Percentiles rank a stretch among this genome's conserved stretches.
Evolutionary conservation across 2,888 invertebrate genomes (phyloP).

Genomic region (Eupithecia exiguata): DNA sequence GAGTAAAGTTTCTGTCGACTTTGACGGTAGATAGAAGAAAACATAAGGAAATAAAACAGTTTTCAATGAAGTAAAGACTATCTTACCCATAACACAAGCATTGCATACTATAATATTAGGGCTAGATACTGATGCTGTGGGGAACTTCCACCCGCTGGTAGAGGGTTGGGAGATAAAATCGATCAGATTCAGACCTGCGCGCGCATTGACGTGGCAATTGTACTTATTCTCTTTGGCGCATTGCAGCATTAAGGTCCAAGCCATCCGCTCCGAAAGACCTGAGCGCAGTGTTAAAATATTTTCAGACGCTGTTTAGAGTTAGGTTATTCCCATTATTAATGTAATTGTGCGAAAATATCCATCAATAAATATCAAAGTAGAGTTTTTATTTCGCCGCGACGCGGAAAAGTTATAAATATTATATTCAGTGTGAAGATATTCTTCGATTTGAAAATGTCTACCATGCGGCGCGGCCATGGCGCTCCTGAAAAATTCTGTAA

Average conservation of each 20-base stretch:
- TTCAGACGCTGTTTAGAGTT: not conserved
- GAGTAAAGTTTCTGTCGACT: too few species aligned
- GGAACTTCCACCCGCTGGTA: too few species aligned
- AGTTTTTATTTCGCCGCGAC: not conserved
- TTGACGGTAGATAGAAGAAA: too few species aligned
- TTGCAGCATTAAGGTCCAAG: not conserved
- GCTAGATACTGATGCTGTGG: too few species aligned
- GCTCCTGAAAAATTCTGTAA: not conserved
- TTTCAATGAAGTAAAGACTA: too few species aligned
- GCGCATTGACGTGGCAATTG: too few species aligned
- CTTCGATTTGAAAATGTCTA: not conserved
- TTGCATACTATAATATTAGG: too few species aligned
- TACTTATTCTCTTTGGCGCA: too few species aligned
- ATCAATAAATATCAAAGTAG: not conserved
- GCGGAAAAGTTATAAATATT: not conserved
- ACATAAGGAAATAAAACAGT: too few species aligned
- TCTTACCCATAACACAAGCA: too few species aligned
- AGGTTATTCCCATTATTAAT: not conserved
- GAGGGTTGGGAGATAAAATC: too few species aligned
- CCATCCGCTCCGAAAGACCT: not conserved
- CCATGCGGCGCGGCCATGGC: not conserved
- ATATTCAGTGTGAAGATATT: not conserved
- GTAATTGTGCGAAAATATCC: not conserved
- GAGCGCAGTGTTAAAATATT: not conserved
- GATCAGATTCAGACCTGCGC: too few species aligned